Conservation (phyloP, 1,140 invertebrate species). For the Polypedilum pembai region DNA sequence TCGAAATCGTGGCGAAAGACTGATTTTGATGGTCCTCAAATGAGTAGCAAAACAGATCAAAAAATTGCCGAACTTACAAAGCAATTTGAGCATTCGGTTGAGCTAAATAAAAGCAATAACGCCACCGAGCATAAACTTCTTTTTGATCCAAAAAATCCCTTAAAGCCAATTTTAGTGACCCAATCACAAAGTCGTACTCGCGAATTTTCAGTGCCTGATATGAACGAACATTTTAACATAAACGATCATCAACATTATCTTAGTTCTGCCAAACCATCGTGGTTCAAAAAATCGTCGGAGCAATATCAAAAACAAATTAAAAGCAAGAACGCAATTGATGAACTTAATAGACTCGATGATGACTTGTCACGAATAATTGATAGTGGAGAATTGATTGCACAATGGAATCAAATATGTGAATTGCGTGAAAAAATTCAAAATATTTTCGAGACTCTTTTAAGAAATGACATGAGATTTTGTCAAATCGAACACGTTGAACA, state of each 20-base stretch:
- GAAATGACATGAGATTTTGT: constrained; percentile 79
- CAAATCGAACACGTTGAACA: constrained; percentile 83
- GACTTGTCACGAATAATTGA: not conserved
- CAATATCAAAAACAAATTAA: constrained; percentile 29
- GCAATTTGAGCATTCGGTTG: not conserved
- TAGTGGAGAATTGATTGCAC: not conserved
- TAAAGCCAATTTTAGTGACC: not conserved
- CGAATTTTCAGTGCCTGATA: not conserved
- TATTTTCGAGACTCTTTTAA: constrained; percentile 63
- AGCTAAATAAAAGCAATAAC: not conserved
- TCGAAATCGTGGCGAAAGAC: constrained; percentile 4
- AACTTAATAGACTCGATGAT: not conserved
- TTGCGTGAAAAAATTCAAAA: constrained; percentile 56
- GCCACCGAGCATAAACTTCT: not conserved
- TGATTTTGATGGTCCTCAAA: not conserved
- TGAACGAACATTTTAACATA: not conserved
- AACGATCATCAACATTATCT: not conserved
- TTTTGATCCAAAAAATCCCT: constrained; percentile 7
- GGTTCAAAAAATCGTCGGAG: constrained; percentile 21
- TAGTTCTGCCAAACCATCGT: not conserved
- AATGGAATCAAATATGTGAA: constrained; percentile 48
- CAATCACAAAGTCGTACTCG: constrained; percentile 24
- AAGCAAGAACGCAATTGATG: constrained; percentile 26
- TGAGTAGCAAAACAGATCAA: not conserved
- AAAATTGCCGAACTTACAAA: constrained; percentile 3